Base-by-base conservation (phyloP, 2,113 vertebrate species). In the Puntigrus tetrazona region DNA sequence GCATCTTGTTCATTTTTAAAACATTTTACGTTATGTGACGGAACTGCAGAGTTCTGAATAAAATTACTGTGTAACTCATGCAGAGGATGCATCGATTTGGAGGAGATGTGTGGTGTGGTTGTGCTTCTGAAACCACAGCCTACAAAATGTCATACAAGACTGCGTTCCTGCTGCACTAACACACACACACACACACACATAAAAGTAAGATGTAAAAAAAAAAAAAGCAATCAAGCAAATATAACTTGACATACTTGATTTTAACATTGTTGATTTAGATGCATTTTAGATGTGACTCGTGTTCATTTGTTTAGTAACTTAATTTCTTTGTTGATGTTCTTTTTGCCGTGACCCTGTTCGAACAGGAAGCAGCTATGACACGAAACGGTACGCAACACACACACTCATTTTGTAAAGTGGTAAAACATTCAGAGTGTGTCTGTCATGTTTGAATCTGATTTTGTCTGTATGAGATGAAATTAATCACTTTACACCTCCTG, bases 361-460 rank as follows among this genome's bases (percentile, higher is more conserved):
- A 57, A 86, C 88, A 89, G 88, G 88, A 89, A 89, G 78, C 70
- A 45, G 82, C 83, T 85, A 38, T 59, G 52, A 70, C 3, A 84
- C 80, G 29, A 77, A 87, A 50, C 67, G 55, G 76, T 79, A 34
- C n/a, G 70, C 9, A 72, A 18, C 63, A 34, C 25, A 85, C 70
- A 59, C 36, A 3, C 61, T 69, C 43, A 59, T 74, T 85, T 80
- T 57, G 45, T 75, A 38, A 50, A 31, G 78, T n/a, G 78, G 36
- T 80, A 61, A 43, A 67, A 80, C 25, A 67, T 31, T 50, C 5
- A 45, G 67, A 70, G 57, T 43, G 57, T 43, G 55, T 61, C 55
- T 43, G 55, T 78, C 78, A 80, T 43, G 38, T 65, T 7, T 67
- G 59, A 31, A 31, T 47, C 29, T 31, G 41, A 80, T 80, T 80